A percentile compares a stretch with the other conserved stretches of the same genome.
Evolutionary conservation across 2,888 invertebrate genomes (phyloP).

Genomic region (Merodon equestris): DNA sequence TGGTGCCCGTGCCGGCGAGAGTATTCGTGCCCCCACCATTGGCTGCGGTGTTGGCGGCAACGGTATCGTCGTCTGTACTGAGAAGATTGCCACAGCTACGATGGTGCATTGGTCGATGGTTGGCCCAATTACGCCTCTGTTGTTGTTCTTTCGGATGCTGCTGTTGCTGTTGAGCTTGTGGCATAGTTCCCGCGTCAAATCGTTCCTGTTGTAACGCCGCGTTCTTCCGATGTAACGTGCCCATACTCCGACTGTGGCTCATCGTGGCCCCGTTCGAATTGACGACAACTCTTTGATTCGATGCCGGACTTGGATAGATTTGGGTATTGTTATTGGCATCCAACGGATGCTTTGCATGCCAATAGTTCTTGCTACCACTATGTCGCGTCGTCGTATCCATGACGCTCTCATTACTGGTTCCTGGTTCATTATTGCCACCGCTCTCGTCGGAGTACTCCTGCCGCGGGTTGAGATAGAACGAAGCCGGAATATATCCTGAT

Average conservation of each 20-base stretch:
- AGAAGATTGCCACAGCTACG: constrained; percentile 74
- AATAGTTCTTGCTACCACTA: constrained; percentile 50
- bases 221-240: constrained; percentile 51
- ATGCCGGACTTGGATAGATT: constrained; percentile 49
- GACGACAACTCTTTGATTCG: constrained; percentile 26
- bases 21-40: constrained; percentile 6
- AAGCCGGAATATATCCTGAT: constrained; percentile 56
- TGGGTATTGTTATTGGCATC: constrained; percentile 65
- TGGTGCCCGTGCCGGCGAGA: constrained; percentile 13
- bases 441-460: constrained; percentile 56
- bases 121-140: constrained; percentile 41
- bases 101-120: constrained; percentile 70
- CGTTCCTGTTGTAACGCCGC: background rate
- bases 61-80: constrained; percentile 47
- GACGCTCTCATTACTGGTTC: constrained; percentile 29
- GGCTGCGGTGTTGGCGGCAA: constrained; percentile 21
- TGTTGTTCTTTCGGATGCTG: constrained; percentile 27
- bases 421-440: constrained; percentile 32
- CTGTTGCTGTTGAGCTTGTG: constrained; percentile 23
- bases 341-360: constrained; percentile 58
- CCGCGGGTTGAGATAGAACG: constrained; percentile 47
- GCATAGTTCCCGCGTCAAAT: background rate
- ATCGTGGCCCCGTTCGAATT: constrained; percentile 24
- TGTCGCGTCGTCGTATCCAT: constrained; percentile 28
- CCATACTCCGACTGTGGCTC: constrained; percentile 59